phyloP scores from a whole-genome alignment of 2,113 vertebrate species.

The Xiphophorus hellerii region DNA sequence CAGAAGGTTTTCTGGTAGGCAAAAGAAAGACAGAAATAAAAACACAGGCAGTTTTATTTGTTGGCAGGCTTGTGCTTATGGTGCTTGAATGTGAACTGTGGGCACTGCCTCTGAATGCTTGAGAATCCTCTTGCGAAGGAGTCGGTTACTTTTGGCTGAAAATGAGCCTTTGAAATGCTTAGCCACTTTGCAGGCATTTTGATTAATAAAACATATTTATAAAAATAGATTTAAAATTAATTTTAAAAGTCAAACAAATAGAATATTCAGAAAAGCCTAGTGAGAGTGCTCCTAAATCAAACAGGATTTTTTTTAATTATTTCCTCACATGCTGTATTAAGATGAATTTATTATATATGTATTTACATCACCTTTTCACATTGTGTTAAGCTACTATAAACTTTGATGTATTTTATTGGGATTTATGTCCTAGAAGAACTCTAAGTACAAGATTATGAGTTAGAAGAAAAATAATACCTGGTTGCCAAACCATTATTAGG shows the following conservation, averaged over 20 bases:
- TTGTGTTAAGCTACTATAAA: no score
- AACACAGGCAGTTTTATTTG: conserved; percentile 33
- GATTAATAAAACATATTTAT: conserved; percentile 5
- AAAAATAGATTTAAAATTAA: neutral
- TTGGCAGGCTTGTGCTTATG: conserved; percentile 37
- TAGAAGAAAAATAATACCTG: neutral
- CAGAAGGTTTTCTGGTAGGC: conserved; percentile 27
- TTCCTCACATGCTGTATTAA: no score
- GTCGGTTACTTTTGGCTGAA: conserved; percentile 23
- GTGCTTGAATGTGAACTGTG: conserved; percentile 36
- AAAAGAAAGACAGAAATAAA: neutral
- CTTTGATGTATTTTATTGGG: no score
- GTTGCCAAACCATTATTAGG: neutral
- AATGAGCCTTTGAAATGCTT: conserved; percentile 6
- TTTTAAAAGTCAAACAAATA: neutral
- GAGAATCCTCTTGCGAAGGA: conserved; percentile 6
- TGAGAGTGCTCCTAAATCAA: neutral
- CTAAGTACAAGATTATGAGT: neutral
- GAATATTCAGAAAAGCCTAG: neutral
- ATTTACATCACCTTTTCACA: no score
- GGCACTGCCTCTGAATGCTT: conserved; percentile 25
- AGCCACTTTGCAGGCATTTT: neutral
- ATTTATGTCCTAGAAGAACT: neutral
- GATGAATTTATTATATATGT: no score
- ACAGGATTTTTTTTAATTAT: no score